Conservation (phyloP, 2,797 vertebrate species). For the Oreortyx pictus region DNA sequence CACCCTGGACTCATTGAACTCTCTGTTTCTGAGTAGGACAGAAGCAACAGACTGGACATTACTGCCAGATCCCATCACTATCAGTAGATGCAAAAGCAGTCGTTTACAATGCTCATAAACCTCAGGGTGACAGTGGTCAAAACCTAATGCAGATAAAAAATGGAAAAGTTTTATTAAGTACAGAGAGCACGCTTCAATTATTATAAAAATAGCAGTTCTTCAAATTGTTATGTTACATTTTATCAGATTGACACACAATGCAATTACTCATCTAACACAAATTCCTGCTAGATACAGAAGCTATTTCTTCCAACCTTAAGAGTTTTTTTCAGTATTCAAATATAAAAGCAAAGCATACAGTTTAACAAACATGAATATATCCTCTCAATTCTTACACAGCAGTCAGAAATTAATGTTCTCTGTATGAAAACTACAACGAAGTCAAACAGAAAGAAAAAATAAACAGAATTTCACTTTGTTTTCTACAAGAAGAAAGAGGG, state of each 20-base stretch:
- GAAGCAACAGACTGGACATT: constrained; percentile 92
- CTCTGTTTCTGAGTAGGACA: constrained; percentile 94
- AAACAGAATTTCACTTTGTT: not conserved
- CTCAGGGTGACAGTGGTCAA: constrained; percentile 98
- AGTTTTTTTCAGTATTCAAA: not conserved
- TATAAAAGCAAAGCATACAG: not conserved
- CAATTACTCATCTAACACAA: not conserved
- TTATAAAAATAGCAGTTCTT: not conserved
- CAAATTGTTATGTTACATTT: not conserved
- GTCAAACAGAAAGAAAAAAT: not conserved
- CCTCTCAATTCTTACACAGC: not conserved
- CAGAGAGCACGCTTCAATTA: not conserved
- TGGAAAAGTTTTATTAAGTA: not conserved
- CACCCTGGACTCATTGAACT: constrained; percentile 94
- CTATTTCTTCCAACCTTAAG: not conserved
- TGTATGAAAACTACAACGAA: not conserved
- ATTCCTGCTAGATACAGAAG: not conserved
- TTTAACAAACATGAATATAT: not conserved
- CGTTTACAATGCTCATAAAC: constrained; percentile 98
- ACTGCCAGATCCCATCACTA: constrained; percentile 91
- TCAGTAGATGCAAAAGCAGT: constrained; percentile 93
- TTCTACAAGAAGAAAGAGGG: not conserved
- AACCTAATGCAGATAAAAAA: constrained; percentile 81
- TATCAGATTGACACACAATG: not conserved
- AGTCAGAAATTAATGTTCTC: not conserved